Conservation (phyloP, 2,113 vertebrate species). For the Stigmatopora nigra region DNA sequence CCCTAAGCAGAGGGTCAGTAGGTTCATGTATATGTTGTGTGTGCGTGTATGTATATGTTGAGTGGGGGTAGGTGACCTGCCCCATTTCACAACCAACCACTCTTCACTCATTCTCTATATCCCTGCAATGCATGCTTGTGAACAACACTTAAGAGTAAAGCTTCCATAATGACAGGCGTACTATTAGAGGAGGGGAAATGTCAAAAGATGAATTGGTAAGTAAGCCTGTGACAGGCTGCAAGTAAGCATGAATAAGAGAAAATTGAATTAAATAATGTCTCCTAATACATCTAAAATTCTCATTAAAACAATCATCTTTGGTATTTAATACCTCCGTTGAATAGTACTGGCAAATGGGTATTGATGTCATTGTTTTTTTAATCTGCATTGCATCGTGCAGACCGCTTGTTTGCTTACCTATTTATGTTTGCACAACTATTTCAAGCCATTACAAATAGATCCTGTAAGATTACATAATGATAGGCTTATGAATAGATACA, state of each 20-base stretch:
- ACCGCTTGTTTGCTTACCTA: too few relatives aligned
- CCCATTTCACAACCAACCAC: constrained; percentile 10
- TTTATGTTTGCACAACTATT: too few relatives aligned
- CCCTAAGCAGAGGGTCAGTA: constrained; percentile 1
- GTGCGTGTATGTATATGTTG: not conserved
- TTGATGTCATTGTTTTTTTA: too few relatives aligned
- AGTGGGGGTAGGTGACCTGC: constrained; percentile 46
- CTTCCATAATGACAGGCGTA: not conserved
- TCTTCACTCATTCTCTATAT: constrained; percentile 11
- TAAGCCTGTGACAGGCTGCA: not conserved
- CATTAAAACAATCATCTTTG: not conserved
- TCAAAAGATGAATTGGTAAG: not conserved
- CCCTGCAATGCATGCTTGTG: constrained; percentile 12
- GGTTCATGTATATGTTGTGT: constrained; percentile 15
- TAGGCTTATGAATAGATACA: not conserved
- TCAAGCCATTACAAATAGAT: too few relatives aligned
- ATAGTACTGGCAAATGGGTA: too few relatives aligned
- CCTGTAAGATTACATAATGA: too few relatives aligned
- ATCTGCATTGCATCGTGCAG: too few relatives aligned
- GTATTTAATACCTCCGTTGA: too few relatives aligned
- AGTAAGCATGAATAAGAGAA: not conserved
- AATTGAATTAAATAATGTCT: not conserved
- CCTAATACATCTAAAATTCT: not conserved
- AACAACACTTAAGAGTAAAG: constrained; percentile 31
- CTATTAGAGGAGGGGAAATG: not conserved